phyloP scores from a whole-genome alignment of 2,113 vertebrate genomes.

The Nyctibius bracteatus region DNA sequence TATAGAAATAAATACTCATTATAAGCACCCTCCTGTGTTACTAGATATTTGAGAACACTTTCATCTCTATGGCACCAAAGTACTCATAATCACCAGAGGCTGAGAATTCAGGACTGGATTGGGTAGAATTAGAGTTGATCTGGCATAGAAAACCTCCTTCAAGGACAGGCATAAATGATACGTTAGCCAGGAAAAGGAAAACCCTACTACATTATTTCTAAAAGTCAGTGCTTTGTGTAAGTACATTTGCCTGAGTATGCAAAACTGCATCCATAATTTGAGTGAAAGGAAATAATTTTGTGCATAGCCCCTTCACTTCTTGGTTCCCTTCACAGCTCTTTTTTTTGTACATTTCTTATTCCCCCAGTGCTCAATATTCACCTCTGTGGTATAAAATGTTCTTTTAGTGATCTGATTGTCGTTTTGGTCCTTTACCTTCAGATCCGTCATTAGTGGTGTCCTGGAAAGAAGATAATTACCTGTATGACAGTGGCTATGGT shows the following conservation, averaged over 20 bases:
- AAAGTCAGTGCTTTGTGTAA: neutral
- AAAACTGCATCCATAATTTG: neutral
- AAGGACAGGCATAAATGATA: neutral
- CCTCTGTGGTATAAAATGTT: neutral
- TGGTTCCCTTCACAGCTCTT: neutral
- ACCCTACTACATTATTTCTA: neutral
- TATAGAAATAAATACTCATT: neutral
- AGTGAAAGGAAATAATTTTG: neutral
- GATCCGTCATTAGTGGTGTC: slow-evolving; percentile 72
- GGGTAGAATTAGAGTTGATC: neutral
- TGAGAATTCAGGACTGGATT: neutral
- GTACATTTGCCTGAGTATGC: neutral
- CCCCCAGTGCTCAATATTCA: neutral
- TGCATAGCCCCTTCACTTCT: neutral
- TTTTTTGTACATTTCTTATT: neutral
- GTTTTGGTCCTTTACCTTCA: slow-evolving; percentile 17
- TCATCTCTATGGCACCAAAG: neutral
- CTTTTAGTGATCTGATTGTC: neutral
- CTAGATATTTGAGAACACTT: neutral
- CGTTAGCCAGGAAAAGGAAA: neutral
- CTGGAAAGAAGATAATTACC: slow-evolving; percentile 81
- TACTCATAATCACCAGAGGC: neutral
- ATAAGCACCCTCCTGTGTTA: neutral
- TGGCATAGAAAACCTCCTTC: neutral
- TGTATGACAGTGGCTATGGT: slow-evolving; percentile 79